Evolutionary conservation across 2,113 vertebrate genomes (phyloP).

Genomic region (Toxostoma redivivum): DNA sequence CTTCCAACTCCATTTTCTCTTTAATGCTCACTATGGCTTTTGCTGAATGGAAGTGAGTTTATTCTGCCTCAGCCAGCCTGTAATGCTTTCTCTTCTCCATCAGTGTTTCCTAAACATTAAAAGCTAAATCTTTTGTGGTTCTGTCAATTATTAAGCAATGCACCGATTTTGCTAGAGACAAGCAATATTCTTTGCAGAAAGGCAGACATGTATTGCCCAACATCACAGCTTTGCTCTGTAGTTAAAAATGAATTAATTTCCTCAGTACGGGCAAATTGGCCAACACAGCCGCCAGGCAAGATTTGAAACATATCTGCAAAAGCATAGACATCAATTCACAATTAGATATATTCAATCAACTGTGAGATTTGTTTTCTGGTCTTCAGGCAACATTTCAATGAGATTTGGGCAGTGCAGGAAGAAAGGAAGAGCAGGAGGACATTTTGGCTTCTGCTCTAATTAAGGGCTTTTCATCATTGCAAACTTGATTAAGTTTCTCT

Average conservation of each 20-base stretch:
- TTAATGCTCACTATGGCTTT: neutral
- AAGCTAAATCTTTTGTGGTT: neutral
- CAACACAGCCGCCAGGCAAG: neutral
- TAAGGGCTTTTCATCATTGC: neutral
- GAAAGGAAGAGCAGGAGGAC: neutral
- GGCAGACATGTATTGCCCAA: neutral
- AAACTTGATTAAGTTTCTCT: neutral
- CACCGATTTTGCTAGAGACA: neutral
- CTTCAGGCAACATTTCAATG: slow-evolving; percentile 37
- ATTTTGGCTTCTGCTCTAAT: neutral
- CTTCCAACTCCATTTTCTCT: neutral
- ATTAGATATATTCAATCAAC: slow-evolving; percentile 17
- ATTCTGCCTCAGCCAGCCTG: neutral
- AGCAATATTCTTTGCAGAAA: neutral
- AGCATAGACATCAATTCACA: neutral
- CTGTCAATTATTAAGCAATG: neutral
- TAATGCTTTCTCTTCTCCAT: neutral
- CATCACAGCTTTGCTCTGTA: neutral
- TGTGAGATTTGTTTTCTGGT: slow-evolving; percentile 42
- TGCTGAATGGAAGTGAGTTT: neutral
- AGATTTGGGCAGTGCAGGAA: slow-evolving; percentile 3
- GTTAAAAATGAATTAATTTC: slow-evolving; percentile 40
- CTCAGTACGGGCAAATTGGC: neutral
- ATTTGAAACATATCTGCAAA: neutral
- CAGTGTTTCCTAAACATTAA: neutral